Percentiles rank a stretch among this genome's conserved stretches.
Conservation (phyloP, 2,797 vertebrate genomes). For the Crypturellus tataupa region DNA sequence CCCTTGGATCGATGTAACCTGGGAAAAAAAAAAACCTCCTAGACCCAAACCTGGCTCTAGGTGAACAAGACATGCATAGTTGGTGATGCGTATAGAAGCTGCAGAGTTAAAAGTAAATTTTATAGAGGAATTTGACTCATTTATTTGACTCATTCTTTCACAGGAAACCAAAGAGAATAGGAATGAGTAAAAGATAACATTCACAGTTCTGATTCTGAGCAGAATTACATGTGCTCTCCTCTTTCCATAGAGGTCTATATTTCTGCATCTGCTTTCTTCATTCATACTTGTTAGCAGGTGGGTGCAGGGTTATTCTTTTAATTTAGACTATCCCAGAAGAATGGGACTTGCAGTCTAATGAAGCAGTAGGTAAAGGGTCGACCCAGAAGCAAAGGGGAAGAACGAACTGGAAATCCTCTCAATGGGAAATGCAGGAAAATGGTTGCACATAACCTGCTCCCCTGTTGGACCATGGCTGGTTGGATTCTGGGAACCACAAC, state of each 20-base stretch:
- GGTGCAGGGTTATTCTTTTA: background rate
- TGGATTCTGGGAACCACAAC: background rate
- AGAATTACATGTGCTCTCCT: fast-evolving
- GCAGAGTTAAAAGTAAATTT: background rate
- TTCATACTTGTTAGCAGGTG: background rate
- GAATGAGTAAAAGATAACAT: background rate
- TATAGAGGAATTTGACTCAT: background rate
- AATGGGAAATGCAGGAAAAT: background rate
- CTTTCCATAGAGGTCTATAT: background rate
- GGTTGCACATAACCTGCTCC: background rate
- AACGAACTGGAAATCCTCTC: background rate
- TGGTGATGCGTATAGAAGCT: background rate
- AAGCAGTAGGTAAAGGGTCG: background rate
- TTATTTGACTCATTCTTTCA: background rate
- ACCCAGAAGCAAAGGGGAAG: background rate
- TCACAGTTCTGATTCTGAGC: background rate
- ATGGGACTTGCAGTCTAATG: background rate
- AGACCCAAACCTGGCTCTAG: background rate
- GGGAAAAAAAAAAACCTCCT: background rate
- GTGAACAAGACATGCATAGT: background rate
- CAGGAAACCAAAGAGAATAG: fast-evolving
- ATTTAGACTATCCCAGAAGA: background rate
- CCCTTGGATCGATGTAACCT: fast-evolving
- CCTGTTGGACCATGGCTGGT: fast-evolving
- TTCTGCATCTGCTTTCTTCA: background rate